phyloP scores from a whole-genome alignment of 35 echinoderm and acorn worm species.

The Chiridota heheva region DNA sequence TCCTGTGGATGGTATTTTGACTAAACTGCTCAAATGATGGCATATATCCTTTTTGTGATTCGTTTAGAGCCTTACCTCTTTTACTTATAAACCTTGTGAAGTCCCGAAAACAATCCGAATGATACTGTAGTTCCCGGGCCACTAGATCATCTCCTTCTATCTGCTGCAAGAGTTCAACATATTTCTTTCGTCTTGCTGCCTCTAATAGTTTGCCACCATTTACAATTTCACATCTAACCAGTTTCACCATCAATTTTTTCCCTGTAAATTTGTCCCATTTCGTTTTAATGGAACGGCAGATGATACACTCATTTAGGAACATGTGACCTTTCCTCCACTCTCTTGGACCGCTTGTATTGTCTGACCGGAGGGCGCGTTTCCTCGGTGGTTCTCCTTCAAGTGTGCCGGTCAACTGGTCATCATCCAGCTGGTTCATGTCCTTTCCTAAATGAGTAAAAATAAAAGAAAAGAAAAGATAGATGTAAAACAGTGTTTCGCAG shows the following conservation, averaged over 20 bases:
- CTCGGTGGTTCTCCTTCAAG: not conserved
- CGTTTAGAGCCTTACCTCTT: not conserved
- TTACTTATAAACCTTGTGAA: slow-evolving; percentile 19
- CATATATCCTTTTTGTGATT: not conserved
- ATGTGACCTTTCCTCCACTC: slow-evolving; percentile 17
- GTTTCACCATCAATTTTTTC: slow-evolving; percentile 14
- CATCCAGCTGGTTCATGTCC: slow-evolving; percentile 10
- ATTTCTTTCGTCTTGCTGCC: slow-evolving; percentile 24
- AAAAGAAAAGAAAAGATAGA: not conserved
- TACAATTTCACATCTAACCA: slow-evolving; percentile 27
- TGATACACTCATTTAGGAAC: slow-evolving; percentile 38
- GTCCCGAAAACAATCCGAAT: not conserved
- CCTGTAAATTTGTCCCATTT: not conserved
- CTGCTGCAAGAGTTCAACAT: not conserved
- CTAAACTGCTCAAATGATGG: not conserved
- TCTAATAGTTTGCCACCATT: slow-evolving; percentile 32
- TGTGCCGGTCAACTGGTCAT: not conserved
- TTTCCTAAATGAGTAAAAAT: not conserved
- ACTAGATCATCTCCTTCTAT: slow-evolving; percentile 41
- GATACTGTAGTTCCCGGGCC: slow-evolving; percentile 31
- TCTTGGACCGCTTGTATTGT: not conserved
- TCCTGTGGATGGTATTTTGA: not conserved
- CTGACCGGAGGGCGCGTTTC: not conserved
- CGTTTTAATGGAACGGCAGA: slow-evolving; percentile 1
- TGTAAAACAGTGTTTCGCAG: not conserved